phyloP scores from a whole-genome alignment of 2,888 invertebrate genomes.

The Apodemia hepburni region DNA sequence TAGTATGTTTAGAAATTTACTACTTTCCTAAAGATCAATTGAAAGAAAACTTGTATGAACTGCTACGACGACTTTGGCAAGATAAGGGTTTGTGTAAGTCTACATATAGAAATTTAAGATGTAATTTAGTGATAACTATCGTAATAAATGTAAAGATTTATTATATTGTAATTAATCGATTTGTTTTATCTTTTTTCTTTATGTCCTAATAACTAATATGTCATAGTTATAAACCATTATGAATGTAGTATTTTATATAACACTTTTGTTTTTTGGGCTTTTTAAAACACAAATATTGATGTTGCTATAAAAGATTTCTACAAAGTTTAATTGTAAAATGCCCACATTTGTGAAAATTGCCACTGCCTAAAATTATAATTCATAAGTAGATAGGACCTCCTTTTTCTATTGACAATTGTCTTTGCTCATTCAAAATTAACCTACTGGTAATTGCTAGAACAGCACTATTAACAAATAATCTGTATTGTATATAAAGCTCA shows the following conservation, averaged over 20 bases:
- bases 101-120: conserved; percentile 27
- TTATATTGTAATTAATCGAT: background rate
- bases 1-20: background rate
- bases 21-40: conserved; percentile 18
- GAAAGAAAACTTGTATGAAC: background rate
- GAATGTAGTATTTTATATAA: too few species aligned
- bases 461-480: background rate
- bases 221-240: too few species aligned
- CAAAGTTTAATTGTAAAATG: background rate
- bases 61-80: conserved; percentile 29
- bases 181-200: background rate
- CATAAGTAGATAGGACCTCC: conserved; percentile 14
- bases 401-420: conserved; percentile 7
- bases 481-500: conserved; percentile 26
- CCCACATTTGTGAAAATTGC: conserved; percentile 24
- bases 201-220: background rate
- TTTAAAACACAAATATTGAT: too few species aligned
- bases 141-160: conserved; percentile 23
- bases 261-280: too few species aligned
- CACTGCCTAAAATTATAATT: conserved; percentile 28
- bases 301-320: background rate
- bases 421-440: conserved; percentile 13
- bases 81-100: conserved; percentile 21
- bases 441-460: background rate
- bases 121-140: conserved; percentile 22